Base-by-base conservation (phyloP, 2,888 invertebrate species). In the Dryococelus australis region DNA sequence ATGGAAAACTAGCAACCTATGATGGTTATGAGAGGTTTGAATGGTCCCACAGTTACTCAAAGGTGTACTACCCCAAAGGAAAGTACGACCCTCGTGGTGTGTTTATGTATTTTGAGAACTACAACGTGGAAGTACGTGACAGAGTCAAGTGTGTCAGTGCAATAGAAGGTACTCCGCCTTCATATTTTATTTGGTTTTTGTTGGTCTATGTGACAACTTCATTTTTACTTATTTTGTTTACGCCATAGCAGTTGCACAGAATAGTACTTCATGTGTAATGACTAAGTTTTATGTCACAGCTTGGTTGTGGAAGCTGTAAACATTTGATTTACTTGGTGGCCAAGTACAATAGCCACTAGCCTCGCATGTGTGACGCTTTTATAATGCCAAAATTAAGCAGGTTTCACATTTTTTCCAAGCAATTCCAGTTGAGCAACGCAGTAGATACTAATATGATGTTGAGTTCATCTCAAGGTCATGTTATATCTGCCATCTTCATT, bases 61-160 rank as follows among this genome's bases (percentile, higher is more conserved):
- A 97, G 92, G 95, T 98, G 12, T 98, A 98, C 91, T 95, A 96
- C 90, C 98, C 98, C 0, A 97, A 97, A 92, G 96, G 96, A 65
- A 96, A 96, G 90, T 99, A 99, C 92, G 96, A 98, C 91, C 96
- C 99, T 0, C 94, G 95, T 43, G 98, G 98, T 4, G 96, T 97
- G 0, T 99, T 98, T 92, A 97, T 98, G 93, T 98, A 98, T 89
- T 99, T 99, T 93, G 98, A 98, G 91, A 98, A 98, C 92, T 99
- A 99, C 93, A 99, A 99, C 92, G 99, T 99, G 0, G 99, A 99
- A 93, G 97, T 97, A 9, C 94, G 99, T 86, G 98, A 99, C 91
- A 94, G 99, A 87, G 99, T 99, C 0, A 98, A 99, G 92, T 99
- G 99, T 92, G 96, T 99, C 90, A 98, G 97, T 92, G 99, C 97